Evolutionary conservation across 2,888 invertebrate genomes (phyloP), one percentile per base, ranked within the genome.

Genomic region (Kuschelorhynchus macadamiae): DNA sequence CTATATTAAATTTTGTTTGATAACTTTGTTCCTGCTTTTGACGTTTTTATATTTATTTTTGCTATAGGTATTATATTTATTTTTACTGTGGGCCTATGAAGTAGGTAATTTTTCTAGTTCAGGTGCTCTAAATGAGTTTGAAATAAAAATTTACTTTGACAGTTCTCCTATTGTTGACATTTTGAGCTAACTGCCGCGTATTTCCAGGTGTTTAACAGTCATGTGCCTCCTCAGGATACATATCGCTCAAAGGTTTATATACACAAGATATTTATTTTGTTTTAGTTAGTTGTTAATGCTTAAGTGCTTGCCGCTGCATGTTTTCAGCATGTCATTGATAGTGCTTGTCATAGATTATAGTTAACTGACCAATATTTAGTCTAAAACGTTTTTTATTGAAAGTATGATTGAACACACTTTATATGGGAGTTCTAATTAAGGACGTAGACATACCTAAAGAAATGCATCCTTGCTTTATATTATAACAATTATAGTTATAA

Each of bases 131-230:
- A n/a, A n/a, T 25, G 46, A 46, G 20, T 52, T 44, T 17, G 41
- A 42, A 14, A 32, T 52, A 52, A 14, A 32, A 42, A 11, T n/a
- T n/a, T 32, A 18, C 41, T 44, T 62, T 55, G n/a, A 63, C 36
- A 53, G 8, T 53, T 62, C 44, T 53, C 21, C 46, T 55, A 32
- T 39, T 42, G 14, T 55, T 68, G 63, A 68, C 36, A 68, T 41
- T 46, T 64, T 64, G 74, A 77, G 75, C 76, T 79, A 81, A 79
- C 78, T 79, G 71, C 77, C 77, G 78, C 79, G 79, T 85, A 85
- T 88, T 91, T 92, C 85, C 90, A 95, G 94, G 94, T 94, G 85
- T 94, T 94, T 89, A 95, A 95, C 91, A 95, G 93, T 90, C 95
- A 95, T 90, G 93, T 93, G 89, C 91, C 93, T 88, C 91, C 93